These are phyloP conservation scores for Tetrapedia diversipes DNA, from an alignment of 2,888 invertebrate genomes.

Conservation along the genomic window DNA sequence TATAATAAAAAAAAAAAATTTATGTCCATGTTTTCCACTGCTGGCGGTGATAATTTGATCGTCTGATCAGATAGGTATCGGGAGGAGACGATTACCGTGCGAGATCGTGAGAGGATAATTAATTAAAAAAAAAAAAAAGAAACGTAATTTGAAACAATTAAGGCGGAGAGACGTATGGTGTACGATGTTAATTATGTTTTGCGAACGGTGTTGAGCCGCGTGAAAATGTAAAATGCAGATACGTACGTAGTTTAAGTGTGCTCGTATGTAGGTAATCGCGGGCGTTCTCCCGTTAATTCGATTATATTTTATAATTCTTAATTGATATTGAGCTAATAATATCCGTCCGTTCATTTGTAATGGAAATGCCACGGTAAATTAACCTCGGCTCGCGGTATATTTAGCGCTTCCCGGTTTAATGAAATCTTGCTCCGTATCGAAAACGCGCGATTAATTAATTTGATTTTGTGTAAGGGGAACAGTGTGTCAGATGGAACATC, in stretches of 20 bases:
- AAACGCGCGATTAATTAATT: constrained; percentile 19
- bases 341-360: constrained; percentile 20
- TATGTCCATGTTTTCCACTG: constrained; percentile 7
- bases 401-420: not conserved
- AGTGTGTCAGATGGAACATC: not conserved
- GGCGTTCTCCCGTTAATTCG: constrained; percentile 7
- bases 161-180: not conserved
- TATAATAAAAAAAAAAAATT: no score
- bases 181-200: constrained; percentile 32
- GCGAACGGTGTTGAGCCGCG: not conserved
- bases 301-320: constrained; percentile 26
- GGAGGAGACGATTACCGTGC: not conserved
- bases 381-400: not conserved
- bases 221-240: constrained; percentile 19
- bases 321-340: constrained; percentile 25
- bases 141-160: constrained; percentile 19
- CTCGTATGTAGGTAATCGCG: not conserved
- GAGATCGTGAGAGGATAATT: constrained; percentile 9
- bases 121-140: not conserved
- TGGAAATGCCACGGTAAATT: constrained; percentile 17
- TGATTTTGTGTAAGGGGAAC: not conserved
- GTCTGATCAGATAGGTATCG: constrained; percentile 11
- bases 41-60: constrained; percentile 5
- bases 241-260: no score
- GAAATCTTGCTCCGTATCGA: not conserved